Evolutionary conservation across 1,140 invertebrate species (phyloP).

Genomic region (Globodera ellingtonae): DNA sequence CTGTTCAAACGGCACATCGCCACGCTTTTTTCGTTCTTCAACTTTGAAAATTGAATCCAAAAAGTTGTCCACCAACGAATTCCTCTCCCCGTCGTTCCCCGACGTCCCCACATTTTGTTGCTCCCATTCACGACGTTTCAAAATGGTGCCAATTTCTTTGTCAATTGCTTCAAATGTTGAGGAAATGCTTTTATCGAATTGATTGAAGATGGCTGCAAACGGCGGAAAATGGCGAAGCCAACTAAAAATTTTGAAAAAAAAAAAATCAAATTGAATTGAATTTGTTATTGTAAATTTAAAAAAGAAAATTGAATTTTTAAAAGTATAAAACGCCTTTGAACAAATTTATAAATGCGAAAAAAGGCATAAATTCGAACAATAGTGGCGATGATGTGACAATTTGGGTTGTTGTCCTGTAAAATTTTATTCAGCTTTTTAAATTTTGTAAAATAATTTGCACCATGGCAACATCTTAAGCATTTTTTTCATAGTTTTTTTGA

Average conservation of each 20-base stretch:
- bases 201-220: background rate
- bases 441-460: background rate
- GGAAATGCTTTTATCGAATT: constrained; percentile 1
- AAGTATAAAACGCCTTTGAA: too few relatives aligned
- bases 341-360: background rate
- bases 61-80: constrained; percentile 20
- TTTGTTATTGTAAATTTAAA: background rate
- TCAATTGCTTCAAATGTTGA: constrained; percentile 16
- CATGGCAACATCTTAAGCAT: background rate
- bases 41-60: constrained; percentile 6
- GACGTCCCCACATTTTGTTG: background rate
- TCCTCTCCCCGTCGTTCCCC: background rate
- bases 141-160: background rate
- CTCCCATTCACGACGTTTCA: background rate
- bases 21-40: background rate
- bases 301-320: too few relatives aligned
- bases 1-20: constrained; percentile 15
- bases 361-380: background rate
- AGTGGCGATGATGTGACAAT: background rate
- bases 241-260: background rate
- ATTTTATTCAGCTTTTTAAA: background rate
- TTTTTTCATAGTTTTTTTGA: too few relatives aligned
- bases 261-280: background rate
- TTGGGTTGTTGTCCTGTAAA: constrained; percentile 16
- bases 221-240: constrained; percentile 24